phyloP scores from a whole-genome alignment of 2,797 vertebrate species.

The Galagoides demidoff region DNA sequence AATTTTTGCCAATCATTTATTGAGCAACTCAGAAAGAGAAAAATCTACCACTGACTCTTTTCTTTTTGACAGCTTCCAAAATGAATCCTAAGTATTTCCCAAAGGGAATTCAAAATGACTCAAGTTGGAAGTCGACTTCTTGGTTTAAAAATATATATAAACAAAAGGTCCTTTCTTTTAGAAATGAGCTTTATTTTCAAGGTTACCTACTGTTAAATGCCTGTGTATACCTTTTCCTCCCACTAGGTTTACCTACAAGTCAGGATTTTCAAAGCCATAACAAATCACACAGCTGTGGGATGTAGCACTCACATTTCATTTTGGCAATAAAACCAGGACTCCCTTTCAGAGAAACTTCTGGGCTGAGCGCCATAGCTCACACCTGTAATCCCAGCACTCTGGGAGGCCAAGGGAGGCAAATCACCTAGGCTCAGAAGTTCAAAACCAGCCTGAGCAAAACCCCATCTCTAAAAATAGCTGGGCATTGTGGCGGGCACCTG shows the following conservation, averaged over 20 bases:
- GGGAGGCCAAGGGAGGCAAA: too few species aligned
- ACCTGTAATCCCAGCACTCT: too few species aligned
- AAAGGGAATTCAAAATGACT: not conserved
- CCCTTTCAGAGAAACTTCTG: not conserved
- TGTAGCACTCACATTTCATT: not conserved
- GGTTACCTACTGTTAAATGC: not conserved
- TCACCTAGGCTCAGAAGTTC: too few species aligned
- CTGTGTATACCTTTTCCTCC: not conserved
- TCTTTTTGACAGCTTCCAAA: not conserved
- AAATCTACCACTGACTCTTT: not conserved
- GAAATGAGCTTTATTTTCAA: conserved; percentile 62
- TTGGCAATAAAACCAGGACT: not conserved
- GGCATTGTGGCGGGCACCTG: too few species aligned
- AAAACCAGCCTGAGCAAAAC: too few species aligned
- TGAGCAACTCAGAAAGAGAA: not conserved
- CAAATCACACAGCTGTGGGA: not conserved
- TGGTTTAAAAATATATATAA: not conserved
- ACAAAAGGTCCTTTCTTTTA: conserved; percentile 21
- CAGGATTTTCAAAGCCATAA: conserved; percentile 46
- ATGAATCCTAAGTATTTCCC: not conserved
- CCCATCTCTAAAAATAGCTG: too few species aligned
- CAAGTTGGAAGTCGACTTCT: not conserved
- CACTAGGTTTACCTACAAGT: not conserved
- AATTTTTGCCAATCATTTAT: not conserved
- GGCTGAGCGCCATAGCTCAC: too few species aligned